These are phyloP conservation scores for Camponotus floridanus DNA, from an alignment of 1,140 invertebrate genomes.

Conservation along the genomic window DNA sequence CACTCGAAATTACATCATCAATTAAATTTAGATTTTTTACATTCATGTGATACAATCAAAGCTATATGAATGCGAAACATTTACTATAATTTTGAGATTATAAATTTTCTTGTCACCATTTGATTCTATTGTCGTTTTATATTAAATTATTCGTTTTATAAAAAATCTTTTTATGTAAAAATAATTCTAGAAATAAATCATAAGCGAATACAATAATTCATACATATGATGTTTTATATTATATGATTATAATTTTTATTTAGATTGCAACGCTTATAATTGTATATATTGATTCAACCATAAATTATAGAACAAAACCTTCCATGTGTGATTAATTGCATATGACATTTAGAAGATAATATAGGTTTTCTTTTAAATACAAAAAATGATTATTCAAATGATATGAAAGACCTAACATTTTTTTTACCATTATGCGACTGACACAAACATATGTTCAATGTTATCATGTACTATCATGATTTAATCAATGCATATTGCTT, in stretches of 20 bases:
- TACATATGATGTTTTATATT: not conserved
- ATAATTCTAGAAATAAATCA: not conserved
- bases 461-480: not conserved
- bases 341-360: slow-evolving; percentile 3
- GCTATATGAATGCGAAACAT: not conserved
- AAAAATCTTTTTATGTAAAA: not conserved
- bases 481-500: not conserved
- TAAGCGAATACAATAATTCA: not conserved
- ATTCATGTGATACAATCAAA: not conserved
- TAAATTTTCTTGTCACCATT: not conserved
- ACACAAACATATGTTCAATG: slow-evolving; percentile 2
- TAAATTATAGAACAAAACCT: slow-evolving; percentile 3
- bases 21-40: not conserved
- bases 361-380: not conserved
- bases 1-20: not conserved
- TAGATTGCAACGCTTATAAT: not conserved
- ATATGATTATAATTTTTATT: not conserved
- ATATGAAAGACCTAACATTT: slow-evolving; percentile 3
- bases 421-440: not conserved
- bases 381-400: not conserved
- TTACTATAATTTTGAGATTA: not conserved
- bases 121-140: not conserved
- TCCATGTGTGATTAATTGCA: not conserved
- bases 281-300: not conserved
- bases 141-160: not conserved